Percentiles rank a stretch among this genome's conserved stretches.
phyloP scores from a whole-genome alignment of 2,113 vertebrate genomes.

The Pyrgilauda ruficollis region DNA sequence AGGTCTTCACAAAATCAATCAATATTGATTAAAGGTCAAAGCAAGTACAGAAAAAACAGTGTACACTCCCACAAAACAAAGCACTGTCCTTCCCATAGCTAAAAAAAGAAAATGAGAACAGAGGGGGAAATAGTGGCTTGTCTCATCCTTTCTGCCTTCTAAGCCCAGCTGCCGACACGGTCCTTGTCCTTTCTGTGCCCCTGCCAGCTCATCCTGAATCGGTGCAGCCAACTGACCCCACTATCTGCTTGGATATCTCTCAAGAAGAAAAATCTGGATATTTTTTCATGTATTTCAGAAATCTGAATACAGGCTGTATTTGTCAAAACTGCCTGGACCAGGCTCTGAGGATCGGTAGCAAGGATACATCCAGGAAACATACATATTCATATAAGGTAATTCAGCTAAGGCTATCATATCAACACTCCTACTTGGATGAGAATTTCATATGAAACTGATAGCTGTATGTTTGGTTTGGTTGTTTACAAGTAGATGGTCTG shows the following conservation, averaged over 20 bases:
- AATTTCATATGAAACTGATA: background rate
- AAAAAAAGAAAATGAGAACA: background rate
- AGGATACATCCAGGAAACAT: background rate
- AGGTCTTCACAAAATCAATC: background rate
- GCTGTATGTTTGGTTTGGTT: background rate
- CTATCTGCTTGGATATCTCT: background rate
- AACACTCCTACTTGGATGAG: background rate
- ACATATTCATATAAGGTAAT: background rate
- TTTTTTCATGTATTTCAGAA: background rate
- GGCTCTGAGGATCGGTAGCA: background rate
- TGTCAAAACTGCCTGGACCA: background rate
- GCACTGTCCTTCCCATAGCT: background rate
- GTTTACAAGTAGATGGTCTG: background rate
- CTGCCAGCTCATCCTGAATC: background rate
- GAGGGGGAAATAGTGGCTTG: background rate
- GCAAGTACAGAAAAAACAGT: background rate
- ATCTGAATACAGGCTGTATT: background rate
- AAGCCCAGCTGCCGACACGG: background rate
- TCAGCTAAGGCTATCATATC: background rate
- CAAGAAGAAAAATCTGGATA: background rate
- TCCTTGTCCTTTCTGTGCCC: background rate
- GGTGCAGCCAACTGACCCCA: background rate
- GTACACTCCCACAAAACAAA: background rate
- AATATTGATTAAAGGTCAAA: conserved; percentile 36
- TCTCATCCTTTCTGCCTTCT: background rate